Conservation (phyloP, 2,888 invertebrate species). For the Linnaemya vulpina region DNA sequence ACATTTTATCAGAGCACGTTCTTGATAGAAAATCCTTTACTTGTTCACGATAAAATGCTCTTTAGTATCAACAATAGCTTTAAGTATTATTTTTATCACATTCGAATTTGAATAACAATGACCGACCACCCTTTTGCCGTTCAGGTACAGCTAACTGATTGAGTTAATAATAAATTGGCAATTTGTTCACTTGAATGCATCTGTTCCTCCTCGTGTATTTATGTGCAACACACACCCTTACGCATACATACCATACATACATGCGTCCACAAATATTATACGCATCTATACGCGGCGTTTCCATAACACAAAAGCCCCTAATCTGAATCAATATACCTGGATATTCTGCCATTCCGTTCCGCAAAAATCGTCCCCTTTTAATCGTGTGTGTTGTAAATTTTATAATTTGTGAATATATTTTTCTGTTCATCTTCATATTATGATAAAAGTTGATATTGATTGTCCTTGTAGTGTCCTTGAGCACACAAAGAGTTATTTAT, state of each 20-base stretch:
- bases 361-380: slow-evolving; percentile 30
- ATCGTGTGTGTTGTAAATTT: neutral
- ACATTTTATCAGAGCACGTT: no score
- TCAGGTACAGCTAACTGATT: neutral
- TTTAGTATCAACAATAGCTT: neutral
- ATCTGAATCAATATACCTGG: neutral
- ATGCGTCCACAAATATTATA: slow-evolving; percentile 2
- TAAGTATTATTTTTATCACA: neutral
- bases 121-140: neutral
- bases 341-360: slow-evolving; percentile 2
- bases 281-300: slow-evolving; percentile 5
- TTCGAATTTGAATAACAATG: neutral
- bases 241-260: neutral
- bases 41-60: no score
- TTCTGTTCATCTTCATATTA: neutral
- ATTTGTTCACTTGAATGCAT: slow-evolving; percentile 54
- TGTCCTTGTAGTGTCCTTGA: slow-evolving; percentile 67
- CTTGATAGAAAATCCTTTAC: no score
- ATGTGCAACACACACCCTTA: neutral
- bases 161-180: slow-evolving; percentile 2
- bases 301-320: slow-evolving; percentile 12
- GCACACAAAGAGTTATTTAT: slow-evolving; percentile 54
- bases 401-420: neutral
- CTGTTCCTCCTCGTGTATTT: neutral
- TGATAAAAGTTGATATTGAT: slow-evolving; percentile 17